phyloP scores from a whole-genome alignment of 2,797 vertebrate genomes.

The Cuculus canorus region DNA sequence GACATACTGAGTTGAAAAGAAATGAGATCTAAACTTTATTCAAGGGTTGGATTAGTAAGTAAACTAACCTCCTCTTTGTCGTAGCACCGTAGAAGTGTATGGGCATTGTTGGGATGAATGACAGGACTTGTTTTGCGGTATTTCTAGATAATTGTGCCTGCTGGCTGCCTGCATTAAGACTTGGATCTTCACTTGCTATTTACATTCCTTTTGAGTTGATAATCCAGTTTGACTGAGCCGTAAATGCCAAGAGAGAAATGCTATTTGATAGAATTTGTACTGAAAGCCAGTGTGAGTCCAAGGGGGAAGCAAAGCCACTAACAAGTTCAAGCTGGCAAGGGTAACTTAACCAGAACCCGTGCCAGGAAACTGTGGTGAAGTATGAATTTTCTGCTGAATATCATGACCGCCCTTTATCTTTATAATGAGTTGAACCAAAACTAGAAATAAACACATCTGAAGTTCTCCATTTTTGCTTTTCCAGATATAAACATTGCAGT shows the following conservation, averaged over 20 bases:
- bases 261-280: conserved; percentile 46
- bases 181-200: conserved; percentile 37
- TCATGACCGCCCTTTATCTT: not conserved
- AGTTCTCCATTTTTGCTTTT: not conserved
- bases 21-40: not conserved
- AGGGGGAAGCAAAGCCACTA: conserved; percentile 23
- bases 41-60: conserved; percentile 1
- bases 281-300: conserved; percentile 12
- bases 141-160: conserved; percentile 47
- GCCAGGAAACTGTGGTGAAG: conserved; percentile 45
- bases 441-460: not conserved
- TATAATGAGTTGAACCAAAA: not conserved
- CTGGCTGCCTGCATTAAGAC: conserved; percentile 28
- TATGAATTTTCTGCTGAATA: conserved; percentile 7
- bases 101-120: not conserved
- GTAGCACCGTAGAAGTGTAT: not conserved
- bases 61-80: not conserved
- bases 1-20: not conserved
- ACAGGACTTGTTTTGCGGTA: conserved; percentile 12
- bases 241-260: conserved; percentile 49
- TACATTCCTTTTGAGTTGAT: conserved; percentile 49
- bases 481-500: not conserved
- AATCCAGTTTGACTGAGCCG: conserved; percentile 39
- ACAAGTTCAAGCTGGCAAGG: conserved; percentile 52
- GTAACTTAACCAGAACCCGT: not conserved